phyloP scores from a whole-genome alignment of 1,140 invertebrate species.

The Brachionus angularis region DNA sequence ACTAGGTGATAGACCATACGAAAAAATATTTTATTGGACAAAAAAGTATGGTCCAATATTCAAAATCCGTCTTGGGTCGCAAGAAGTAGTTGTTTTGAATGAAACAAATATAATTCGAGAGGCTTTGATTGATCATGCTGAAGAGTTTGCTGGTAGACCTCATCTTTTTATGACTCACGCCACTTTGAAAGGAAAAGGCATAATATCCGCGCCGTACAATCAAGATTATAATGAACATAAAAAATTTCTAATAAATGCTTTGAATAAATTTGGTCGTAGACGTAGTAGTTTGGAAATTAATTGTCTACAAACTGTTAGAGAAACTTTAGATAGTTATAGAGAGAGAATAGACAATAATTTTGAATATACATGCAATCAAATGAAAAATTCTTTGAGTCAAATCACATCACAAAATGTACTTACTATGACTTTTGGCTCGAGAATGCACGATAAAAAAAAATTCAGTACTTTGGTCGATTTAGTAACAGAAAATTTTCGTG shows the following conservation, averaged over 20 bases:
- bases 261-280: slow-evolving; percentile 28
- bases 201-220: slow-evolving; percentile 33
- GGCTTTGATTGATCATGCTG: slow-evolving; percentile 47
- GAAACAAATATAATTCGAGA: slow-evolving; percentile 48
- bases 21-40: slow-evolving; percentile 47
- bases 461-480: slow-evolving; percentile 12
- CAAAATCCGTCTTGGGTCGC: slow-evolving; percentile 47
- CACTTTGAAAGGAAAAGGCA: slow-evolving; percentile 38
- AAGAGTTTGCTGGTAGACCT: slow-evolving; percentile 50
- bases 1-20: slow-evolving; percentile 48
- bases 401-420: slow-evolving; percentile 36
- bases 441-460: slow-evolving; percentile 10
- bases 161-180: slow-evolving; percentile 32
- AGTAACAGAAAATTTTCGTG: slow-evolving; percentile 38
- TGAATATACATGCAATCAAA: slow-evolving; percentile 6
- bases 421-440: slow-evolving; percentile 31
- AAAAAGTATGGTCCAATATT: slow-evolving; percentile 49
- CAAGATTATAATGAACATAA: slow-evolving; percentile 37
- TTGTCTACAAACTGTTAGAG: slow-evolving; percentile 21
- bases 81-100: slow-evolving; percentile 50
- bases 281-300: neutral
- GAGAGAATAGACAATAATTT: slow-evolving; percentile 37
- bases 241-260: slow-evolving; percentile 7
- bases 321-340: neutral
- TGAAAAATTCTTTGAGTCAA: slow-evolving; percentile 23